Evolutionary conservation across 2,888 invertebrate species (phyloP).

Genomic region (Carpatolechia fugitivella): DNA sequence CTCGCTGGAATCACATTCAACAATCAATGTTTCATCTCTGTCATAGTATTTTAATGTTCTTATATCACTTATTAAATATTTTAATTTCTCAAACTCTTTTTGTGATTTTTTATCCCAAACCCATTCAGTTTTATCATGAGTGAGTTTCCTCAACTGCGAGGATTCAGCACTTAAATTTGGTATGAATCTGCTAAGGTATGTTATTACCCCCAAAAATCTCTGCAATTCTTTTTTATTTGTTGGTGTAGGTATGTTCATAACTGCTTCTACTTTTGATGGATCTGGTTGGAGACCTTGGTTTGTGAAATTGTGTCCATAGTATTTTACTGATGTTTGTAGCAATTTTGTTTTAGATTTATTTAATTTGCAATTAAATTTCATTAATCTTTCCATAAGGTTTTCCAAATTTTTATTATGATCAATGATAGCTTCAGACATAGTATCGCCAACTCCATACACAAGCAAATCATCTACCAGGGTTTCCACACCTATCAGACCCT

Average conservation of each 20-base stretch:
- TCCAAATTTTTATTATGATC: constrained; percentile 8
- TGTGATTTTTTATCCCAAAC: constrained; percentile 5
- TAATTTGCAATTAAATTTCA: not conserved
- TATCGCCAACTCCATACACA: constrained; percentile 13
- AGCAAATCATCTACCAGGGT: constrained; percentile 8
- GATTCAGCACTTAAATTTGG: constrained; percentile 2
- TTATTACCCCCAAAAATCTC: constrained; percentile 11
- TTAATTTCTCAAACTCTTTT: constrained; percentile 9
- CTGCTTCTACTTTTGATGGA: not conserved
- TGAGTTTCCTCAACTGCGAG: not conserved
- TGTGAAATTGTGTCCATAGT: too few relatives aligned
- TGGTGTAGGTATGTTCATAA: constrained; percentile 9
- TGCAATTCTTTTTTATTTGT: too few relatives aligned
- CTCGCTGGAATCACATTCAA: too few relatives aligned
- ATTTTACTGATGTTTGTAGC: too few relatives aligned
- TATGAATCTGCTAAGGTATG: constrained; percentile 7
- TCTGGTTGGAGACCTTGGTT: constrained; percentile 7
- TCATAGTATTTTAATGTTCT: constrained; percentile 12
- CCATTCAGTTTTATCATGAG: too few relatives aligned
- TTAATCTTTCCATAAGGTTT: not conserved
- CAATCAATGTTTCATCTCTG: too few relatives aligned
- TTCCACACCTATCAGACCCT: constrained; percentile 7
- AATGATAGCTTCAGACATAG: not conserved
- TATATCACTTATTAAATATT: constrained; percentile 4
- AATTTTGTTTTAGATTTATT: too few relatives aligned